phyloP scores from a whole-genome alignment of 1,140 invertebrate genomes.

The Psilanteris sp. region DNA sequence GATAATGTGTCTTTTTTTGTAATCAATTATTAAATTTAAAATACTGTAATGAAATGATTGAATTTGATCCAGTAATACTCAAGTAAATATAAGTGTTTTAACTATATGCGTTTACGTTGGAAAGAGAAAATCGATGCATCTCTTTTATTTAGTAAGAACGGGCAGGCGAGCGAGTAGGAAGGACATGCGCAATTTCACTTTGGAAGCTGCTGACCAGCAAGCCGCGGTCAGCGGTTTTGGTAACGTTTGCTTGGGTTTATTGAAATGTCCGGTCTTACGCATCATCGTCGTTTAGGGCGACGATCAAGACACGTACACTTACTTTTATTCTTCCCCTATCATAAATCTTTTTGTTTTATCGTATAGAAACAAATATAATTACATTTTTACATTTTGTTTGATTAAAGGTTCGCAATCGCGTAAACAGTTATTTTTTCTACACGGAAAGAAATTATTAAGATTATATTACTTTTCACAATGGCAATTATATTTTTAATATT shows the following conservation, averaged over 20 bases:
- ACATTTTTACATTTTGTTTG: too few species aligned
- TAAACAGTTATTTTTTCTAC: too few species aligned
- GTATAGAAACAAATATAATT: too few species aligned
- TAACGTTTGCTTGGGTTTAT: slow-evolving; percentile 76
- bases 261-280: slow-evolving; percentile 78
- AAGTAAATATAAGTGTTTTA: slow-evolving; percentile 55
- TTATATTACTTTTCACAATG: too few species aligned
- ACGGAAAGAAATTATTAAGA: too few species aligned
- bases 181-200: slow-evolving; percentile 73
- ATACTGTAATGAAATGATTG: not conserved
- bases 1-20: too few species aligned
- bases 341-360: too few species aligned
- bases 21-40: not conserved
- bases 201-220: slow-evolving; percentile 72
- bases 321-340: too few species aligned
- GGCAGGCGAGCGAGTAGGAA: slow-evolving; percentile 55
- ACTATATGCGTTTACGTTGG: slow-evolving; percentile 51
- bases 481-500: too few species aligned
- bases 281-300: slow-evolving; percentile 63
- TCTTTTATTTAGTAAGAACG: slow-evolving; percentile 60
- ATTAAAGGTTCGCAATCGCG: too few species aligned
- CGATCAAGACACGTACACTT: slow-evolving; percentile 50
- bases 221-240: slow-evolving; percentile 72
- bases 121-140: slow-evolving; percentile 68
- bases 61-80: slow-evolving; percentile 34